Evolutionary conservation across 2,888 invertebrate species (phyloP).

Genomic region (Tipula vernalis): DNA sequence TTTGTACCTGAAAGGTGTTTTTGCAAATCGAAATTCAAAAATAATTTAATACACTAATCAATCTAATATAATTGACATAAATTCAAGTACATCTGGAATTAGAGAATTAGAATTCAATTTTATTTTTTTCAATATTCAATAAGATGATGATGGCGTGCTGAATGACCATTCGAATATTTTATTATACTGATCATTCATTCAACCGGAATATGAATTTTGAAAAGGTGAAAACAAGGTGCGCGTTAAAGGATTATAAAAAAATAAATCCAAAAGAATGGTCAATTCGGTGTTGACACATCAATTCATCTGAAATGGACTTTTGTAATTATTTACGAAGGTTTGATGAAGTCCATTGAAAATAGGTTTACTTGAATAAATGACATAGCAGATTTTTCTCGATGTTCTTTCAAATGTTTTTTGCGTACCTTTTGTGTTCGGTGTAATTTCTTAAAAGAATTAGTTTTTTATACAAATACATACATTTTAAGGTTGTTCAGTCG

Average conservation of each 20-base stretch:
- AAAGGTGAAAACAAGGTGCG: background rate
- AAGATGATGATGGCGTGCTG: background rate
- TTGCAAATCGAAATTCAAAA: background rate
- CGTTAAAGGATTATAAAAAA: background rate
- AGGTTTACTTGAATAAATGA: slow-evolving; percentile 5
- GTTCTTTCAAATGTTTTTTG: background rate
- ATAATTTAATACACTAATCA: background rate
- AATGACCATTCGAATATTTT: background rate
- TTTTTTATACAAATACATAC: background rate
- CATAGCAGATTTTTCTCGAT: background rate
- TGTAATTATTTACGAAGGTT: background rate
- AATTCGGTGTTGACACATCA: background rate
- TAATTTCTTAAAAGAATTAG: background rate
- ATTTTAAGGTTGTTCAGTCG: background rate
- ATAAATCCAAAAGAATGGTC: background rate
- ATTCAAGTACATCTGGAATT: slow-evolving; percentile 5
- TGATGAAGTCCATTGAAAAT: slow-evolving; percentile 11
- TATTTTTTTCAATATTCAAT: background rate
- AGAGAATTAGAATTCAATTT: background rate
- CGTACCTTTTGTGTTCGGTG: background rate
- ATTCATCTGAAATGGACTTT: background rate
- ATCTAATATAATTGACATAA: background rate
- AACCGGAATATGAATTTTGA: background rate
- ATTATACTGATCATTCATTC: background rate
- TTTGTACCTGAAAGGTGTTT: background rate